phyloP scores from a whole-genome alignment of 2,797 vertebrate species.

The Enteromius argenteus region DNA sequence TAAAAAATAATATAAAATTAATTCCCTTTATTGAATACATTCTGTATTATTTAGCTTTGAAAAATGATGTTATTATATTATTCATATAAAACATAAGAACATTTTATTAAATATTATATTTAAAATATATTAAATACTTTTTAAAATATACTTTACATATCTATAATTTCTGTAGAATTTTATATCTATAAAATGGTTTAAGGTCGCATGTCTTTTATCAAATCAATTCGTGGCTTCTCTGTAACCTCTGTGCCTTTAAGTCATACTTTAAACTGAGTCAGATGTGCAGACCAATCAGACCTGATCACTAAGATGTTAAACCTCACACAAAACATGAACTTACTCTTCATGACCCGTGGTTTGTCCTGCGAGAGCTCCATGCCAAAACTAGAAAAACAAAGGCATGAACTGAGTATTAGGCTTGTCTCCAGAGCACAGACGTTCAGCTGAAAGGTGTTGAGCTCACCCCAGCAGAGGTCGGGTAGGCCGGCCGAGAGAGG shows the following conservation, averaged over 20 bases:
- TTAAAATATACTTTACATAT: not conserved
- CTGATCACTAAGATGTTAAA: not conserved
- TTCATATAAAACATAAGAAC: not conserved
- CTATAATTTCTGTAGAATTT: not conserved
- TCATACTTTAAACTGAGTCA: not conserved
- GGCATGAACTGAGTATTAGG: not conserved
- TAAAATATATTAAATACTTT: not conserved
- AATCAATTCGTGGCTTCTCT: not conserved
- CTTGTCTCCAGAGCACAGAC: not conserved
- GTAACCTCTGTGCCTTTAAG: not conserved
- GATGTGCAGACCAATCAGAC: not conserved
- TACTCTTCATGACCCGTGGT: constrained; percentile 90
- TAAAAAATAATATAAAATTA: too few relatives aligned
- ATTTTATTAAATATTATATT: not conserved
- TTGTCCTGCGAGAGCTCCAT: constrained; percentile 87
- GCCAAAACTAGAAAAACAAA: constrained; percentile 87
- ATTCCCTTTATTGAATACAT: not conserved
- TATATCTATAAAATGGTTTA: not conserved
- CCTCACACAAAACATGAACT: constrained; percentile 69
- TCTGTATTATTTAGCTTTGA: too few relatives aligned
- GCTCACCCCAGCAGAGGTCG: constrained; percentile 89
- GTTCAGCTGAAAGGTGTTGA: not conserved
- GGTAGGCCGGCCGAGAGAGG: constrained; percentile 86
- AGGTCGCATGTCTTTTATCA: not conserved
- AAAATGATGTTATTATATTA: not conserved